These are phyloP conservation scores for Pristionchus fissidentatus DNA, from an alignment of 2,888 invertebrate species.

Conservation along the genomic window DNA sequence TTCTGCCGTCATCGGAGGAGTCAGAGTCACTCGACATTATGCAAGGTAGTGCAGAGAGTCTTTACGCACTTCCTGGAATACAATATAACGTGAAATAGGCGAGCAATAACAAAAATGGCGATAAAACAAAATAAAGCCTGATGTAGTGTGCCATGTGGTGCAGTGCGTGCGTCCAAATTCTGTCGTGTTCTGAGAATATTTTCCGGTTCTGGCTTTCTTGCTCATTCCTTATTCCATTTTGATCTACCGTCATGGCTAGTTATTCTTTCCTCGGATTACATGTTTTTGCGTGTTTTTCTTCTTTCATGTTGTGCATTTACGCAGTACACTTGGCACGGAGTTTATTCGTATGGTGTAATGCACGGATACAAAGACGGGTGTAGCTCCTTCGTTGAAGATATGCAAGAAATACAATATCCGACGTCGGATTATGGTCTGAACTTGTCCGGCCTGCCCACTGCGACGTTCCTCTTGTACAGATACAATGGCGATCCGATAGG, in stretches of 20 bases:
- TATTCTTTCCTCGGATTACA: neutral
- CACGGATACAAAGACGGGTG: slow-evolving; percentile 1
- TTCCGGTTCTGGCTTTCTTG: neutral
- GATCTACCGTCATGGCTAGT: neutral
- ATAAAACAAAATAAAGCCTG: neutral
- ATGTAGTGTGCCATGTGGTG: neutral
- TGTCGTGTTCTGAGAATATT: neutral
- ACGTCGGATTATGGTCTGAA: slow-evolving; percentile 18
- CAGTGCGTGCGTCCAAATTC: neutral
- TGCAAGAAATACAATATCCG: neutral
- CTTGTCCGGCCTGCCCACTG: slow-evolving; percentile 26
- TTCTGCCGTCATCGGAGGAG: slow-evolving; percentile 20
- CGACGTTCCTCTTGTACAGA: slow-evolving; percentile 43
- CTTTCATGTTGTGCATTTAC: neutral
- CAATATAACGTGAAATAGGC: neutral
- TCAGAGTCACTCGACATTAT: slow-evolving; percentile 38
- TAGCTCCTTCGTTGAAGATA: slow-evolving; percentile 27
- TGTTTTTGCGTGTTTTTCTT: slow-evolving; percentile 1
- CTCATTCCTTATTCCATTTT: neutral
- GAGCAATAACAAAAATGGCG: neutral
- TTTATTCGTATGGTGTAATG: slow-evolving; percentile 29
- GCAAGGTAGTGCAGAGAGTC: neutral
- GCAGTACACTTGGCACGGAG: slow-evolving; percentile 38
- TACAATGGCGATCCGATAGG: slow-evolving; percentile 9
- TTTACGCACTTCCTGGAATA: neutral